A percentile compares a stretch with the other conserved stretches of the same genome.
Conservation (phyloP, 2,797 vertebrate species). For the Alectoris magna region DNA sequence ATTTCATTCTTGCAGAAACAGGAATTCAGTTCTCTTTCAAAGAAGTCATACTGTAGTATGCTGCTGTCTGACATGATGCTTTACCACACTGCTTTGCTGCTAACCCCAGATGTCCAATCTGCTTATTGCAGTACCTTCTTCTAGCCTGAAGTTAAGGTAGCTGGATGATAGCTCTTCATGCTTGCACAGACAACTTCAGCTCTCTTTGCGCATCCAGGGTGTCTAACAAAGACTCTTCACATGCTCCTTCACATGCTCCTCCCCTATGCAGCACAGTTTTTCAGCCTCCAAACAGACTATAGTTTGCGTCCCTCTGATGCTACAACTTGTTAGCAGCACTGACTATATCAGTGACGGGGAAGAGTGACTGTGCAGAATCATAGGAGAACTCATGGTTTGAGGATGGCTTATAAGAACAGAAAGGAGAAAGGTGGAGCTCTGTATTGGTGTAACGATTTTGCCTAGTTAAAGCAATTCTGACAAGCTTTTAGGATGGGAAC, state of each 20-base stretch:
- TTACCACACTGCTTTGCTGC: slow-evolving; percentile 14
- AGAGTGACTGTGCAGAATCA: not conserved
- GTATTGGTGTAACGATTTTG: not conserved
- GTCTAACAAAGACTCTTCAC: not conserved
- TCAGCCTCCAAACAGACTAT: not conserved
- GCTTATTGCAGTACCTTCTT: not conserved
- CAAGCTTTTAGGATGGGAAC: not conserved
- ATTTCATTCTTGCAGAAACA: not conserved
- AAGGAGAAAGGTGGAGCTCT: not conserved
- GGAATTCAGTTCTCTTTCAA: not conserved
- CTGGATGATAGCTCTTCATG: not conserved
- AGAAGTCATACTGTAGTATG: not conserved
- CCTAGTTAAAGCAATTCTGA: not conserved
- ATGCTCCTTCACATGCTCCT: not conserved
- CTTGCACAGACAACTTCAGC: not conserved
- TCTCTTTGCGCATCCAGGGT: not conserved
- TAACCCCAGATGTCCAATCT: slow-evolving; percentile 5
- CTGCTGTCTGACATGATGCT: not conserved
- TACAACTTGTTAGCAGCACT: not conserved
- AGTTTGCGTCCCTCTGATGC: not conserved
- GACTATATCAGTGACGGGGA: not conserved
- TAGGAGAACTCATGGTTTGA: not conserved
- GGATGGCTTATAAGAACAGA: not conserved
- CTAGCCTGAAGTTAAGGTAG: not conserved
- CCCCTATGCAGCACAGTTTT: not conserved